These are phyloP conservation scores for Montipora capitata DNA, from an alignment of 92 coral and sea anemone species.

Conservation along the genomic window DNA sequence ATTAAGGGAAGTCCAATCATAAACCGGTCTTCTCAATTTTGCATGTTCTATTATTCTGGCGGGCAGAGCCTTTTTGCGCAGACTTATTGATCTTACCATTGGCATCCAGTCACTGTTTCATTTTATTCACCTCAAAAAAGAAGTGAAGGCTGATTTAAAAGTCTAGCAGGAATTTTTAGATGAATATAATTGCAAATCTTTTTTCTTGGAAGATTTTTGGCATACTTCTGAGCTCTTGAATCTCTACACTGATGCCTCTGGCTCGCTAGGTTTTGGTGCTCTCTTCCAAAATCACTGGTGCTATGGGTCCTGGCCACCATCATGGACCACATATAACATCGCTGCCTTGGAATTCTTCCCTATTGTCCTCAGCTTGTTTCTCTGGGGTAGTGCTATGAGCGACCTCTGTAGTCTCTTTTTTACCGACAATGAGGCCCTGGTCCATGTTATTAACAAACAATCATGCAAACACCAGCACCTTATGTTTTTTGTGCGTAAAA, in stretches of 20 bases:
- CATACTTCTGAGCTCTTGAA: conserved; percentile 16
- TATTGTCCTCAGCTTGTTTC: too few relatives aligned
- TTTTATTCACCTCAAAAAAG: conserved; percentile 19
- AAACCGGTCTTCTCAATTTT: conserved; percentile 33
- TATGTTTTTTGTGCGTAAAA: too few relatives aligned
- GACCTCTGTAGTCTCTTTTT: too few relatives aligned
- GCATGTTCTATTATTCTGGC: conserved; percentile 26
- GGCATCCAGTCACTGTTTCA: conserved; percentile 35
- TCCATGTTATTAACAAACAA: too few relatives aligned
- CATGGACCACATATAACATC: conserved; percentile 43
- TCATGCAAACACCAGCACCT: too few relatives aligned
- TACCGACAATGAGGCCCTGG: too few relatives aligned
- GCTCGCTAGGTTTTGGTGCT: conserved; percentile 44
- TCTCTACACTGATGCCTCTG: conserved; percentile 59
- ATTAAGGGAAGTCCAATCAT: conserved; percentile 25
- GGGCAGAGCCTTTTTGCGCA: conserved; percentile 53
- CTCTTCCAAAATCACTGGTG: conserved; percentile 41
- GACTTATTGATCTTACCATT: conserved; percentile 36
- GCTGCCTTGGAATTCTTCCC: too few relatives aligned
- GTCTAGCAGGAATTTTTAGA: conserved; percentile 39
- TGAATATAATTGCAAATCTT: conserved; percentile 43
- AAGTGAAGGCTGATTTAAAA: conserved; percentile 44
- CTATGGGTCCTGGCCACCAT: conserved; percentile 55
- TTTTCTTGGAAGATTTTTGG: conserved; percentile 56
- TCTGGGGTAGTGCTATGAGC: conserved; percentile 46